Conservation (phyloP, 2,797 vertebrate genomes). For the Staurois parvus region DNA sequence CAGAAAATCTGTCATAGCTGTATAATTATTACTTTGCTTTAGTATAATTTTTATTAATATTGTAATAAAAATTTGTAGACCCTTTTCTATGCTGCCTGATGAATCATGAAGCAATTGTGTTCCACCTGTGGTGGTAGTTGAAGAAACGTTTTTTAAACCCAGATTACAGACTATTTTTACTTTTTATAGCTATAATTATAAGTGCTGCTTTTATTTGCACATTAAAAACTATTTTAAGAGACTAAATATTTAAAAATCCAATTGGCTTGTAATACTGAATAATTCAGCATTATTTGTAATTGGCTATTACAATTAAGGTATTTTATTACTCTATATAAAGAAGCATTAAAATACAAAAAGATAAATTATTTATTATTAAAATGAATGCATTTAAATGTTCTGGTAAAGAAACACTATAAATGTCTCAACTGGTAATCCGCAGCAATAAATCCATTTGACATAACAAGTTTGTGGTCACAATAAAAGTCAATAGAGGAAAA, state of each 20-base stretch:
- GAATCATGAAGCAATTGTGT: neutral
- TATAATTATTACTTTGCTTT: neutral
- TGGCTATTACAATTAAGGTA: constrained; percentile 29
- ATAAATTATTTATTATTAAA: constrained; percentile 39
- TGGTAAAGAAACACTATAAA: constrained; percentile 29
- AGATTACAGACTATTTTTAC: constrained; percentile 9
- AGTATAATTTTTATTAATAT: neutral
- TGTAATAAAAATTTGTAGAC: neutral
- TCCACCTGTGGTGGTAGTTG: neutral
- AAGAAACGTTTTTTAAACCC: neutral
- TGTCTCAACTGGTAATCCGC: neutral
- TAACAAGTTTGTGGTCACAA: neutral
- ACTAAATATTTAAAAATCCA: constrained; percentile 36
- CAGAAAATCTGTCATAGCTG: no score
- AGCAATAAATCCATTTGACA: neutral
- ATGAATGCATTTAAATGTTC: constrained; percentile 24
- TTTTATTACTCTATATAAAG: constrained; percentile 25
- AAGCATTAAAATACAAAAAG: constrained; percentile 24
- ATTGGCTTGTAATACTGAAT: constrained; percentile 12
- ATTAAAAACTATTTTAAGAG: constrained; percentile 39
- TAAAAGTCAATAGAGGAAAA: neutral
- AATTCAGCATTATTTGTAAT: constrained; percentile 32
- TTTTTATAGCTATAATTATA: constrained; percentile 29
- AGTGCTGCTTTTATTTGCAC: constrained; percentile 23
- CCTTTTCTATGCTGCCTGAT: neutral